Conservation (phyloP, 1,140 invertebrate genomes). For the Nasonia longicornis region DNA sequence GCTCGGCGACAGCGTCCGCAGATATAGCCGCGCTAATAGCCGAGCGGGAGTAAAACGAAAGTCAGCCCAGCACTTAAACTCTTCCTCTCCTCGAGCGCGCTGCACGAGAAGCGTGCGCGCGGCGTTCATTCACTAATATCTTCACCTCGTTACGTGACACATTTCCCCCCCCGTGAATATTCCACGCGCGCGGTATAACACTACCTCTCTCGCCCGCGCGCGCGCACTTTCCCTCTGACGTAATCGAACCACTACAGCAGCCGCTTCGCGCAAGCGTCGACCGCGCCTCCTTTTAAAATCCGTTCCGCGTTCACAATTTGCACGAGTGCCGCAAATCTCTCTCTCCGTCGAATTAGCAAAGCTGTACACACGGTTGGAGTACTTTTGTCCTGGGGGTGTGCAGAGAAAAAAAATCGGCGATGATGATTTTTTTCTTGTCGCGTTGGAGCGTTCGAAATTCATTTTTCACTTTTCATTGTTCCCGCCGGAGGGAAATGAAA, state of each 20-base stretch:
- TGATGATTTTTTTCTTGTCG: not conserved
- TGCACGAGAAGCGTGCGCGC: no score
- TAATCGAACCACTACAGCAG: not conserved
- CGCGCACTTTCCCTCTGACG: not conserved
- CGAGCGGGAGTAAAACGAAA: not conserved
- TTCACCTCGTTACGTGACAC: not conserved
- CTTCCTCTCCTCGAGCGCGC: not conserved
- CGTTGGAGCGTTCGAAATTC: not conserved
- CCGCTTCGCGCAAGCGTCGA: slow-evolving; percentile 1
- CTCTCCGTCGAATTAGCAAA: not conserved
- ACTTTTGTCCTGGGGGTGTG: not conserved
- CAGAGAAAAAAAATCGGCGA: not conserved
- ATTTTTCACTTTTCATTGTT: slow-evolving; percentile 26
- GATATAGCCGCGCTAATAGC: not conserved
- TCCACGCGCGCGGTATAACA: not conserved
- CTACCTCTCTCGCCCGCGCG: no score
- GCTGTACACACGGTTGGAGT: not conserved
- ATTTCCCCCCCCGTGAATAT: not conserved
- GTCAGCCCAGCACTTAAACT: not conserved
- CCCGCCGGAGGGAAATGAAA: slow-evolving; percentile 9
- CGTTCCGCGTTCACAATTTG: not conserved
- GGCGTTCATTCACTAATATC: not conserved
- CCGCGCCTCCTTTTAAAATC: slow-evolving; percentile 15
- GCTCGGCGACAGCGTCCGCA: not conserved
- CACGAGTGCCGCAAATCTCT: slow-evolving; percentile 3